Evolutionary conservation across 1,140 invertebrate species (phyloP), one percentile per base, ranked within the genome.

Genomic region (Zaprionus inermis): DNA sequence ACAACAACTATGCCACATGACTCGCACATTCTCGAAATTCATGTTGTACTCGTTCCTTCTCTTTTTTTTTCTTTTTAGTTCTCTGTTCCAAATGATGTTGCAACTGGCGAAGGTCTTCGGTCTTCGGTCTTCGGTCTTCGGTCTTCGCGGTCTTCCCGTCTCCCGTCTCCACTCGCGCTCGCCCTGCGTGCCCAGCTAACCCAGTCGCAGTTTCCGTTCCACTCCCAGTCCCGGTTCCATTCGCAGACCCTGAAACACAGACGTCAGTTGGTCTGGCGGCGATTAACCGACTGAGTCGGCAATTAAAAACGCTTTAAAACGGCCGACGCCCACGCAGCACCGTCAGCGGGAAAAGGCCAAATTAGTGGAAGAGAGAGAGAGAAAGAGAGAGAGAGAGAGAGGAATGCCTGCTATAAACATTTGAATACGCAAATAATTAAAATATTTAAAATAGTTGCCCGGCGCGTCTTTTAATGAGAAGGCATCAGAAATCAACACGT

Each of bases 401-500:
- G 18, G 16, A n/a, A 49, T n/a, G n/a, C n/a, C 44, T 16, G 44
- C 6, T 24, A 70, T 70, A 72, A 80, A 64, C 63, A 79, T 66
- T 77, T 81, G 82, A 79, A 81, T 71, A 76, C 72, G 72, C 72
- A 79, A 85, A 85, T 85, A 78, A 85, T 81, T 81, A 77, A 86
- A 86, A 86, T 86, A 79, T 88, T 80, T 78, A 3, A 83, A 88
- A 88, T 86, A 77, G 79, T 88, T 88, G 72, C 61, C 76, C 36
- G 81, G 74, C 63, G 78, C 70, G 66, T 78, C 70, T 85, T 70
- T 75, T 84, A 86, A 85, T 81, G 75, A 86, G 78, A 55, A 63
- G 57, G 38, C 66, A 66, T 69, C 38, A 71, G 34, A 55, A 61
- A 58, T 63, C 60, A 67, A 60, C 73, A 76, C 28, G 18, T 52